A percentile compares a stretch with the other conserved stretches of the same genome.
Conservation (phyloP, 2,113 vertebrate species). For the Ceyx margarethae region DNA sequence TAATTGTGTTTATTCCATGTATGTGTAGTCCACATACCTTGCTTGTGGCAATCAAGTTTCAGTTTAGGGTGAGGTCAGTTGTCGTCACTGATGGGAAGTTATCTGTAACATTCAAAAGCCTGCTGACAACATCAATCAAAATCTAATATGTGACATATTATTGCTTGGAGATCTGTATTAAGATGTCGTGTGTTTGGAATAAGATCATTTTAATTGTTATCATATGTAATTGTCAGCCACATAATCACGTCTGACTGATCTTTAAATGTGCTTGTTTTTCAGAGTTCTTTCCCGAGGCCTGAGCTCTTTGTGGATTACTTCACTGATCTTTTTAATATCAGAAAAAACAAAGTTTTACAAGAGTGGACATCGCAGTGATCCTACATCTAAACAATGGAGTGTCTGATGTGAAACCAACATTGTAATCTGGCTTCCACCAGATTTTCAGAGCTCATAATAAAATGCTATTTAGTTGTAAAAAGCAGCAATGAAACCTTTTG, state of each 20-base stretch:
- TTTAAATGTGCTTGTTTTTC: conserved; percentile 53
- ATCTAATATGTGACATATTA: conserved; percentile 4
- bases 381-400: conserved; percentile 55
- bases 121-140: conserved; percentile 63
- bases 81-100: background rate
- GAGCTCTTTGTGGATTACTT: conserved; percentile 37
- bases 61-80: background rate
- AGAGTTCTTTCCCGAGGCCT: conserved; percentile 56
- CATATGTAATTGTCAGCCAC: conserved; percentile 66
- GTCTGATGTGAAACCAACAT: conserved; percentile 70
- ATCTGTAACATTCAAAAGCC: conserved; percentile 29
- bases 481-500: conserved; percentile 33
- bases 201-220: conserved; percentile 69
- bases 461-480: conserved; percentile 53
- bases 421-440: conserved; percentile 34
- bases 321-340: conserved; percentile 63
- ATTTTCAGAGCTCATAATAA: conserved; percentile 63
- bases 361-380: conserved; percentile 53
- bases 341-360: conserved; percentile 46
- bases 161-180: conserved; percentile 46
- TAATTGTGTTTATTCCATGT: background rate
- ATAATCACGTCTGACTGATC: background rate
- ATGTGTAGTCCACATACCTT: background rate
- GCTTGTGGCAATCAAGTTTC: background rate
- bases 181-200: conserved; percentile 66